Evolutionary conservation across 2,797 vertebrate species (phyloP).

Genomic region (Vultur gryphus): DNA sequence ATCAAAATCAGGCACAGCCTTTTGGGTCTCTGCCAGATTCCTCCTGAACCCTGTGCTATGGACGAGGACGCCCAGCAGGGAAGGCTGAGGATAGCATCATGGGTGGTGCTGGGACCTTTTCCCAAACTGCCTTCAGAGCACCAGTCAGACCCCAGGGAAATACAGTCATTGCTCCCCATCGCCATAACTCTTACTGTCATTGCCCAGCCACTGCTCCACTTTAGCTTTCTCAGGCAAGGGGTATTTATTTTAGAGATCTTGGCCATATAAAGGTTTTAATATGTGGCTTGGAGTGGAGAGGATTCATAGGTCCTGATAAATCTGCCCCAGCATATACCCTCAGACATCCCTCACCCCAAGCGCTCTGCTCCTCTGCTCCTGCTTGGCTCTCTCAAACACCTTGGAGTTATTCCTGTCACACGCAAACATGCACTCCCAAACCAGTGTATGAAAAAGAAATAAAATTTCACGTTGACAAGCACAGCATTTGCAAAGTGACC

Average conservation of each 20-base stretch:
- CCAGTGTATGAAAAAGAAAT: neutral
- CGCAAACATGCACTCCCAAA: neutral
- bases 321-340: fast-evolving
- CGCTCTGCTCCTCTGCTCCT: neutral
- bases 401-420: neutral
- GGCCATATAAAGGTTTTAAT: neutral
- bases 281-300: neutral
- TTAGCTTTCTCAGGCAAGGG: neutral
- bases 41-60: neutral
- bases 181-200: too few species aligned
- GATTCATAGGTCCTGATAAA: neutral
- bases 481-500: neutral
- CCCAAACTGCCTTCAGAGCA: neutral
- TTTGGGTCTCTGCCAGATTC: neutral
- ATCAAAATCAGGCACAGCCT: neutral
- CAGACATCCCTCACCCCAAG: neutral
- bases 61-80: neutral
- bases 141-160: neutral
- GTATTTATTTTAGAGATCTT: neutral
- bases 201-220: neutral
- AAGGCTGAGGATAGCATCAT: neutral
- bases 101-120: neutral
- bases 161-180: neutral
- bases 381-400: neutral
- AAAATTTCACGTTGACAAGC: neutral